phyloP scores from a whole-genome alignment of 2,797 vertebrate genomes.

The Vultur gryphus region DNA sequence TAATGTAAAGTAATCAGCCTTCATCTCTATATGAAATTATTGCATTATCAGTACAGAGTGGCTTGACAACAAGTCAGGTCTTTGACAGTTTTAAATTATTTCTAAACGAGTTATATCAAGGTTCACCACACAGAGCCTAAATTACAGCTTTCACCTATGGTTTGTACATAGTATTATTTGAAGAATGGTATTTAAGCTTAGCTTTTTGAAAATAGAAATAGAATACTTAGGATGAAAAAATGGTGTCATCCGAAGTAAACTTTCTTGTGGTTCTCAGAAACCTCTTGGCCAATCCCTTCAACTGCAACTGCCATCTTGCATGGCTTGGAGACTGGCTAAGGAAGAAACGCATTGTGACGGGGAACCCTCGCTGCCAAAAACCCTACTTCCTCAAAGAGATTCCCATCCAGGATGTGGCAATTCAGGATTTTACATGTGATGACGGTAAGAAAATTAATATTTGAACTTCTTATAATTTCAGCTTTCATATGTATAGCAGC shows the following conservation, averaged over 20 bases:
- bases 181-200: neutral
- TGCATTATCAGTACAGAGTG: constrained; percentile 62
- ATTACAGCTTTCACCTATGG: constrained; percentile 42
- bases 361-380: constrained; percentile 96
- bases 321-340: constrained; percentile 97
- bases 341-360: constrained; percentile 94
- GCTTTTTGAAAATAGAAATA: neutral
- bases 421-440: constrained; percentile 97
- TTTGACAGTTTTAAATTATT: constrained; percentile 72
- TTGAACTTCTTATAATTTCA: neutral
- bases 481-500: neutral
- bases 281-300: constrained; percentile 96
- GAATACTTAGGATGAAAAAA: neutral
- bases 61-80: constrained; percentile 67
- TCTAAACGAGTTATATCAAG: constrained; percentile 61
- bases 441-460: constrained; percentile 80
- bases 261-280: constrained; percentile 77
- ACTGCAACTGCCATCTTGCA: constrained; percentile 95
- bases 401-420: constrained; percentile 95
- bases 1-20: constrained; percentile 76
- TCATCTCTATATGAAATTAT: constrained; percentile 76
- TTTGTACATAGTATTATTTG: neutral
- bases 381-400: constrained; percentile 98
- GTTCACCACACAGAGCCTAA: constrained; percentile 18
- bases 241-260: neutral